Percentiles rank a stretch among this genome's conserved stretches.
phyloP scores from a whole-genome alignment of 1,140 invertebrate species.

The Lepidurus apus region DNA sequence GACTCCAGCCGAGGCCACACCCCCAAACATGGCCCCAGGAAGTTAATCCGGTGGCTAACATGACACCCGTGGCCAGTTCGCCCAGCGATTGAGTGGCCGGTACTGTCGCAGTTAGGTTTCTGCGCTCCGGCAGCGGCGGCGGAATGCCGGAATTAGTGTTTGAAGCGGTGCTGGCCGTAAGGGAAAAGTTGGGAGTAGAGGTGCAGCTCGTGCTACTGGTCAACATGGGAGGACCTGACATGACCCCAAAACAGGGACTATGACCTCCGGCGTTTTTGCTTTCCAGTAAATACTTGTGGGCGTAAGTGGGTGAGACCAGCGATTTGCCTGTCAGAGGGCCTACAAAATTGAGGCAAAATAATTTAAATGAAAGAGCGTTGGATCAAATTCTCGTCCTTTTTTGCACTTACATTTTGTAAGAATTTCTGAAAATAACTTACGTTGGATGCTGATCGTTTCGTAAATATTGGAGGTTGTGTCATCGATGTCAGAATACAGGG shows the following conservation, averaged over 20 bases:
- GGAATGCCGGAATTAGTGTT: neutral
- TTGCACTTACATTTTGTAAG: too few relatives aligned
- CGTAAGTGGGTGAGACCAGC: slow-evolving; percentile 1
- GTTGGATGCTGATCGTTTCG: slow-evolving; percentile 32
- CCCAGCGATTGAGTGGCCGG: slow-evolving; percentile 30
- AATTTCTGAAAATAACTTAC: slow-evolving; percentile 21
- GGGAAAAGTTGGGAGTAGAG: neutral
- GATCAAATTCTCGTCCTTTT: neutral
- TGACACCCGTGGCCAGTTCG: slow-evolving; percentile 33
- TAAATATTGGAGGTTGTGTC: slow-evolving; percentile 33
- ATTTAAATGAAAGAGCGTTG: neutral
- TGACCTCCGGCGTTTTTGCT: neutral
- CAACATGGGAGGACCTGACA: neutral
- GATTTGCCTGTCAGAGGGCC: neutral
- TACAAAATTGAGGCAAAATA: neutral
- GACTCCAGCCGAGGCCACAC: slow-evolving; percentile 32
- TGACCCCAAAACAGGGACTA: slow-evolving; percentile 9
- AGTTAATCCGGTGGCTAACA: slow-evolving; percentile 33
- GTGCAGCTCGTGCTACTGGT: neutral
- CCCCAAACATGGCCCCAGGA: slow-evolving; percentile 34
- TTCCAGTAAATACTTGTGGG: slow-evolving; percentile 6
- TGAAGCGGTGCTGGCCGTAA: neutral
- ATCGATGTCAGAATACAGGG: slow-evolving; percentile 27
- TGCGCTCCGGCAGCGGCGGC: slow-evolving; percentile 2
- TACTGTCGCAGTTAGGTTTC: slow-evolving; percentile 15